Base-by-base conservation (phyloP, 2,888 invertebrate genomes). In the Ichneumoninae sp. region DNA sequence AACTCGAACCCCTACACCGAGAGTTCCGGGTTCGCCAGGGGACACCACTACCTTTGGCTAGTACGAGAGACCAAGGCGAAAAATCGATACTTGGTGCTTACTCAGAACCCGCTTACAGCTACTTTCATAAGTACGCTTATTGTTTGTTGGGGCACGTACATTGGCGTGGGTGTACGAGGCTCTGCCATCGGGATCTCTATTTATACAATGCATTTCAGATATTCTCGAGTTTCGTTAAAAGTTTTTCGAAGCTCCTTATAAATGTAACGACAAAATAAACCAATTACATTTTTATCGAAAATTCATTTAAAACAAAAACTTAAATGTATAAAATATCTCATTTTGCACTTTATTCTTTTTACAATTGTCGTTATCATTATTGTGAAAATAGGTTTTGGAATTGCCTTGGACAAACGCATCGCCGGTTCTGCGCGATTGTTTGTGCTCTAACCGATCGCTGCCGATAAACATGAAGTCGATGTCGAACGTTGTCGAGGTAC, bases 381-480 rank as follows among this genome's bases (percentile, higher is more conserved):
- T 54, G n/a, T n/a, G 4, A 57, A 19, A 78, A 22, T 95, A 97
- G 93, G 95, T 98, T 87, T 96, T 96, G 91, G 97, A 97, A 89
- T 95, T 96, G 85, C 97, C 97, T 0, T 97, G 97, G 96, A 92
- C 94, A 26, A 96, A 96, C 88, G 95, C 96, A 0, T 96, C 97
- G 0, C 95, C 96, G 0, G 95, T 97, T 22, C 96, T 97, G 10
- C 95, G 97, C 73, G 97, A 98, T 92, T 98, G 98, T 91, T 95
- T 98, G 82, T 98, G 98, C 94, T 96, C 97, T 92, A 96, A 93
- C 91, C 90, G 93, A 89, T 92, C 95, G 83, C 93, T 96, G 83
- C 96, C 96, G 16, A 97, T 97, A 92, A 97, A 96, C 88, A 97
- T 97, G 92, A 96, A 96, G 52, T 98, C 98, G 10, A 95, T 96